These are phyloP conservation scores for Diglossa cyanea DNA, from an alignment of 2,797 vertebrate species.

Conservation along the genomic window DNA sequence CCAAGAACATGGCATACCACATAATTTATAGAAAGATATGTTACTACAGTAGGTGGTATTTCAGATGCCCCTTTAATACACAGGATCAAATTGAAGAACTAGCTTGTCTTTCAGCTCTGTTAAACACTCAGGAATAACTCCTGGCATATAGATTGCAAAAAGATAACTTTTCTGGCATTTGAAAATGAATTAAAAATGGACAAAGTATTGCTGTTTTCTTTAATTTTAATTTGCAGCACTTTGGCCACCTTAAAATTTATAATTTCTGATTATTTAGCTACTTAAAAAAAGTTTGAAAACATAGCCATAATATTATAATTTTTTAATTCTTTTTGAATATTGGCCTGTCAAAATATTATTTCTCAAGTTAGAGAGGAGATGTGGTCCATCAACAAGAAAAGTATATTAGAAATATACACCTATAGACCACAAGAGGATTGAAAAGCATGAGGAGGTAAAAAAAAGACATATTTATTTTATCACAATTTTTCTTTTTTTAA, in stretches of 20 bases:
- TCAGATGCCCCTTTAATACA: not conserved
- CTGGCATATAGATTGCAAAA: not conserved
- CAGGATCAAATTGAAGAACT: not conserved
- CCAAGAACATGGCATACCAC: not conserved
- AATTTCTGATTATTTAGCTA: not conserved
- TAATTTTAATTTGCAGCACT: not conserved
- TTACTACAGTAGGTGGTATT: not conserved
- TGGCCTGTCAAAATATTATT: not conserved
- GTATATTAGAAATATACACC: not conserved
- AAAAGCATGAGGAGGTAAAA: not conserved
- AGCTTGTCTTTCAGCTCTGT: not conserved
- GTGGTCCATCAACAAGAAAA: not conserved
- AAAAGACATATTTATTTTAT: not conserved
- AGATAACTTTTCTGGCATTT: not conserved
- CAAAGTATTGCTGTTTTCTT: not conserved
- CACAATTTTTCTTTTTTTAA: not conserved
- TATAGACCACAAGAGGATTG: fast-evolving
- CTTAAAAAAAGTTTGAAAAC: not conserved
- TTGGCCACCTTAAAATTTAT: not conserved
- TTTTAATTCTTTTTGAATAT: not conserved
- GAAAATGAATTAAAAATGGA: not conserved
- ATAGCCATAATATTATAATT: not conserved
- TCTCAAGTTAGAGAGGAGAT: not conserved
- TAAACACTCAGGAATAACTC: not conserved
- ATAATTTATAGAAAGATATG: not conserved